Evolutionary conservation across 2,888 invertebrate species (phyloP).

Genomic region (Patella pellucida): DNA sequence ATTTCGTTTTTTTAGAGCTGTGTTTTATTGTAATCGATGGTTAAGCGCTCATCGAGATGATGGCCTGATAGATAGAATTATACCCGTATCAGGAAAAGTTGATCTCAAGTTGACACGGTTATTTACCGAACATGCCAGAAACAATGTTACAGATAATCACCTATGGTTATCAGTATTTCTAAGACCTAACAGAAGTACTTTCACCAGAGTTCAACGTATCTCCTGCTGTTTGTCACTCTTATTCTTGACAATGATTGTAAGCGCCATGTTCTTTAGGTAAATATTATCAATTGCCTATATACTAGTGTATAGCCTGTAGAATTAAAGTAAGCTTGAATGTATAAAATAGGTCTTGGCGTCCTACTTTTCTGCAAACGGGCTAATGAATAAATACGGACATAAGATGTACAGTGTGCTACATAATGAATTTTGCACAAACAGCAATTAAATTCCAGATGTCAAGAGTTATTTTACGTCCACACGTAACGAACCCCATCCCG

Average conservation of each 20-base stretch:
- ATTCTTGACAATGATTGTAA: neutral
- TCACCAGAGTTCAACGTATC: constrained; percentile 49
- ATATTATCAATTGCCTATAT: too few relatives aligned
- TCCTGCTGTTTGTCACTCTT: neutral
- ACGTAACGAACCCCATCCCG: too few relatives aligned
- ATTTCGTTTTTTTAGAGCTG: constrained; percentile 42
- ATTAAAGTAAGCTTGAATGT: too few relatives aligned
- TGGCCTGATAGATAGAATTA: constrained; percentile 69
- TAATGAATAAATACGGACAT: too few relatives aligned
- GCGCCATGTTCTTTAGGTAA: constrained; percentile 9
- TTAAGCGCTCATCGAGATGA: constrained; percentile 68
- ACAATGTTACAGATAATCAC: constrained; percentile 71
- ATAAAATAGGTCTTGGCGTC: too few relatives aligned
- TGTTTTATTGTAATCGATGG: constrained; percentile 68
- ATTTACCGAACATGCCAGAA: constrained; percentile 63
- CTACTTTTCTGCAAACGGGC: too few relatives aligned
- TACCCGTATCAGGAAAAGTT: constrained; percentile 67
- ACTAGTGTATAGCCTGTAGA: too few relatives aligned
- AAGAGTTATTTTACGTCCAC: too few relatives aligned
- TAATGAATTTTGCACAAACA: too few relatives aligned
- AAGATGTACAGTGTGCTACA: too few relatives aligned
- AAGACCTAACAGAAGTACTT: constrained; percentile 70
- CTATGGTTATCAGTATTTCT: constrained; percentile 72
- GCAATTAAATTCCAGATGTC: too few relatives aligned
- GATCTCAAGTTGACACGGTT: constrained; percentile 69